A percentile compares a stretch with the other conserved stretches of the same genome.
phyloP scores from a whole-genome alignment of 2,797 vertebrate species.

The Chaetodon trifasciatus region DNA sequence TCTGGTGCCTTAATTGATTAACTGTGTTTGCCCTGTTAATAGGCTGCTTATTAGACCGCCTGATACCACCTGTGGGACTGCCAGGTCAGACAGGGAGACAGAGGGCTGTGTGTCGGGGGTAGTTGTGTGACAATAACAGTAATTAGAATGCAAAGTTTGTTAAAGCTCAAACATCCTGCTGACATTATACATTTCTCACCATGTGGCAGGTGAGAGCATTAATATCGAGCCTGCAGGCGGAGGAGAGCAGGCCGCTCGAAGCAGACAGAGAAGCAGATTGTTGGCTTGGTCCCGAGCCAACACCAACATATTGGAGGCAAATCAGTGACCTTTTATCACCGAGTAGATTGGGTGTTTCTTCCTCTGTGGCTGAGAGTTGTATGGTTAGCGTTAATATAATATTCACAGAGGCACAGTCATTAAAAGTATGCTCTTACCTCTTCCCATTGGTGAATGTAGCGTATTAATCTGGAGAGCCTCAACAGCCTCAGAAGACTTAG shows the following conservation, averaged over 20 bases:
- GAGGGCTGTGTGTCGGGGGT: background rate
- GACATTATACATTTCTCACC: slow-evolving; percentile 66
- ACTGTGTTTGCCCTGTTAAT: slow-evolving; percentile 76
- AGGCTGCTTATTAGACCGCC: slow-evolving; percentile 74
- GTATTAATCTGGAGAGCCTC: slow-evolving; percentile 94
- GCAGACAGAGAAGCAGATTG: slow-evolving; percentile 61
- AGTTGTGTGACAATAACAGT: slow-evolving; percentile 59
- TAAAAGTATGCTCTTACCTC: slow-evolving; percentile 87
- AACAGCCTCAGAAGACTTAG: slow-evolving; percentile 93
- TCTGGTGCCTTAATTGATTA: slow-evolving; percentile 79
- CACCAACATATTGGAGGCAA: slow-evolving; percentile 63
- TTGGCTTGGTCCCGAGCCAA: slow-evolving; percentile 61
- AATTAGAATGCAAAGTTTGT: slow-evolving; percentile 74
- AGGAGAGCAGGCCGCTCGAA: slow-evolving; percentile 49
- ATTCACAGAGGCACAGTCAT: slow-evolving; percentile 30
- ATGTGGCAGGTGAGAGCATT: slow-evolving; percentile 72
- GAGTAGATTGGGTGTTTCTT: slow-evolving; percentile 36
- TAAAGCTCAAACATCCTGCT: slow-evolving; percentile 63
- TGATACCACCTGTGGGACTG: slow-evolving; percentile 67
- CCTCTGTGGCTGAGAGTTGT: slow-evolving; percentile 24
- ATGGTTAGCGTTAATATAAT: slow-evolving; percentile 36
- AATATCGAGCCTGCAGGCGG: slow-evolving; percentile 53
- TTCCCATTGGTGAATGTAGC: slow-evolving; percentile 98
- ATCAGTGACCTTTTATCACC: slow-evolving; percentile 63
- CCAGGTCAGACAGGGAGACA: slow-evolving; percentile 61